phyloP scores from a whole-genome alignment of 2,113 vertebrate genomes.

The Centropristis striata region DNA sequence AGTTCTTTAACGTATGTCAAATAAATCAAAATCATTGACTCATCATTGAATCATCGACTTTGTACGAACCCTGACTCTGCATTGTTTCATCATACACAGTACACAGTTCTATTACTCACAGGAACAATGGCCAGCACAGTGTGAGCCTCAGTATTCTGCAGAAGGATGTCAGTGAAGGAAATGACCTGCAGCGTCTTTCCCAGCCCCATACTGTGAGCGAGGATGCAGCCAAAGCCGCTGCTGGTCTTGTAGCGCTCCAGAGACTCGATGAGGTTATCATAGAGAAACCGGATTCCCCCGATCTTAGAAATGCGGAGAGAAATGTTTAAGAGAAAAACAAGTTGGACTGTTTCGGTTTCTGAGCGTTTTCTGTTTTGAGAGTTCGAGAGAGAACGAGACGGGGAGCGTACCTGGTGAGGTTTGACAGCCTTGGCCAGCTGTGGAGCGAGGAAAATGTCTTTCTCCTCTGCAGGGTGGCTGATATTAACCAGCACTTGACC shows the following conservation, averaged over 20 bases:
- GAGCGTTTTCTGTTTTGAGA: background rate
- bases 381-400: background rate
- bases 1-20: too few relatives aligned
- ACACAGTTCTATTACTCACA: conserved; percentile 85
- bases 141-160: conserved; percentile 94
- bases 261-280: conserved; percentile 98
- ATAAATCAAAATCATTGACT: too few relatives aligned
- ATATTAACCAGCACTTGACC: conserved; percentile 96
- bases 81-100: background rate
- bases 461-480: conserved; percentile 96
- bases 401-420: conserved; percentile 93
- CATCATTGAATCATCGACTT: too few relatives aligned
- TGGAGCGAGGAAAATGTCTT: conserved; percentile 94
- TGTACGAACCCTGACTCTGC: too few relatives aligned
- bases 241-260: conserved; percentile 96
- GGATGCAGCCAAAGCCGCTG: conserved; percentile 98
- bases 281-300: conserved; percentile 97
- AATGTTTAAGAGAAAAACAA: conserved; percentile 20
- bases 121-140: conserved; percentile 98
- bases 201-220: conserved; percentile 98
- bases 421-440: conserved; percentile 97
- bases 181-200: conserved; percentile 99
- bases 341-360: background rate
- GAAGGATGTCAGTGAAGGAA: conserved; percentile 96
- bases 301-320: conserved; percentile 84